Evolutionary conservation across 2,797 vertebrate genomes (phyloP).

Genomic region (Emydoidea blandingii): DNA sequence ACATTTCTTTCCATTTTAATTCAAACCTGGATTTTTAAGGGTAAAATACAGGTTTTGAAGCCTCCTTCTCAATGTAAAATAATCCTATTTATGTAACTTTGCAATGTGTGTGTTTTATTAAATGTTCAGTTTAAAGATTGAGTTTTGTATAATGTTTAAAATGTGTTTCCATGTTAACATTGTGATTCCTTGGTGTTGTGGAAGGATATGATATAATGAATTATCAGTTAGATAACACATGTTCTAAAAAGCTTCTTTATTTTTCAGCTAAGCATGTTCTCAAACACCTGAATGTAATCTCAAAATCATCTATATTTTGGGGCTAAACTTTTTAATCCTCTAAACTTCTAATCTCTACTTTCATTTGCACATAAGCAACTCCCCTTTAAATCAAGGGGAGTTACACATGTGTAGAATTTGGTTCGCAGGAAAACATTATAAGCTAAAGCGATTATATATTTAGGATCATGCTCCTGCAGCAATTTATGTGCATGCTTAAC

Average conservation of each 20-base stretch:
- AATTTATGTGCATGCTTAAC: neutral
- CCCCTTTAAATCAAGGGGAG: neutral
- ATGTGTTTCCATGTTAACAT: neutral
- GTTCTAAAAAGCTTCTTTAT: neutral
- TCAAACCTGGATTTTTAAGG: neutral
- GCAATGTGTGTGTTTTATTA: neutral
- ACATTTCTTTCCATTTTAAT: conserved; percentile 1
- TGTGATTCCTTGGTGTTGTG: neutral
- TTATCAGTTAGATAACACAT: neutral
- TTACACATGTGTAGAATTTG: neutral
- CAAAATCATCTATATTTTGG: neutral
- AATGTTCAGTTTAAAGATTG: conserved; percentile 21
- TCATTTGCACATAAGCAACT: neutral
- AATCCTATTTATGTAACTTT: neutral
- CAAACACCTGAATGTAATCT: neutral
- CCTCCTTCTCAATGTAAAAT: neutral
- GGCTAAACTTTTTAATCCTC: neutral
- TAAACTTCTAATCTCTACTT: neutral
- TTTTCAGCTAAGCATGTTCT: neutral
- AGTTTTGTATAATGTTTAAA: neutral
- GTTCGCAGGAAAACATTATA: neutral
- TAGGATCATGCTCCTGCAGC: neutral
- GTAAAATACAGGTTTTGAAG: neutral
- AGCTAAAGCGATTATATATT: neutral
- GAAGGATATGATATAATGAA: neutral